A percentile compares a stretch with the other conserved stretches of the same genome.
phyloP scores from a whole-genome alignment of 1,140 invertebrate species.

The Atta cephalotes region DNA sequence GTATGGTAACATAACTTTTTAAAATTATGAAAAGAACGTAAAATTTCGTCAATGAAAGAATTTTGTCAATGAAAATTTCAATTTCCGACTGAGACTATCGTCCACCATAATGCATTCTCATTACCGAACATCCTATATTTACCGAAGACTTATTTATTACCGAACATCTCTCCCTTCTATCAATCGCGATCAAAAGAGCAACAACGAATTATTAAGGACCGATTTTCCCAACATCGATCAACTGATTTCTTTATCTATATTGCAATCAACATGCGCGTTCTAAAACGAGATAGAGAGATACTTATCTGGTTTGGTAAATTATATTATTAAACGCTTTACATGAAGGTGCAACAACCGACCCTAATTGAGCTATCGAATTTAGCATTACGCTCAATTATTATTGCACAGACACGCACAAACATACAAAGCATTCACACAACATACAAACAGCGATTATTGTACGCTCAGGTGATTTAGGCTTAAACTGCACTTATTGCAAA shows the following conservation, averaged over 20 bases:
- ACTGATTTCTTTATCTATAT: not conserved
- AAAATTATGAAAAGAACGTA: not conserved
- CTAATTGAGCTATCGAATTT: conserved; percentile 61
- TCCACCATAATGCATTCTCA: not conserved
- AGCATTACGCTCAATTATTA: conserved; percentile 53
- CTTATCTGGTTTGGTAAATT: conserved; percentile 18
- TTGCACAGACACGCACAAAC: not conserved
- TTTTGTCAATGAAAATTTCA: not conserved
- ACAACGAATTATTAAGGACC: conserved; percentile 39
- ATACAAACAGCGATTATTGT: conserved; percentile 46
- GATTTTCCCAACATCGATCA: conserved; percentile 40
- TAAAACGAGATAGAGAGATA: conserved; percentile 30
- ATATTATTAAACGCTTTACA: conserved; percentile 20
- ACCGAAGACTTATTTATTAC: not conserved
- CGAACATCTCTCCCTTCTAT: not conserved
- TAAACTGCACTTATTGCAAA: conserved; percentile 73
- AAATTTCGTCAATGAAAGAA: not conserved
- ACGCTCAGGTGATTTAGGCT: conserved; percentile 44
- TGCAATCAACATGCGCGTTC: not conserved
- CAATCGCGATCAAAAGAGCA: conserved; percentile 7
- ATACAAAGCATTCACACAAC: conserved; percentile 11
- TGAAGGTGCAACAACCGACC: conserved; percentile 46
- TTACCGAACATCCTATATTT: not conserved
- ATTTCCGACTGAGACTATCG: not conserved
- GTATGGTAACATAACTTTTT: not conserved